phyloP scores from a whole-genome alignment of 2,797 vertebrate genomes.

The Hoplostethus mediterraneus region DNA sequence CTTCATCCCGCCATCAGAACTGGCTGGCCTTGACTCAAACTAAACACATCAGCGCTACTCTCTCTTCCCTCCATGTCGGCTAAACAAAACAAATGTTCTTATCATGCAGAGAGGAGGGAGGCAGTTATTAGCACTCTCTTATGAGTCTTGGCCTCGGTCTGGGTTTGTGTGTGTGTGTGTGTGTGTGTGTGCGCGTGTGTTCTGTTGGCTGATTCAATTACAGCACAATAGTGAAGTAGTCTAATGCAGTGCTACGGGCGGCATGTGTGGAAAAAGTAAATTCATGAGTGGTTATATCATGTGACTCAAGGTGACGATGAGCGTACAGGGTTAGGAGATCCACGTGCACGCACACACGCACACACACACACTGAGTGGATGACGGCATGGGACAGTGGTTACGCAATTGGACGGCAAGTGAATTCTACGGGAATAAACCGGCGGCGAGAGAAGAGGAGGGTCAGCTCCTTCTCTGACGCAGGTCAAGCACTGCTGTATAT shows the following conservation, averaged over 20 bases:
- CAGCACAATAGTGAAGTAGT: conserved; percentile 11
- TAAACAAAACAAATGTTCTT: conserved; percentile 63
- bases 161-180: conserved; percentile 31
- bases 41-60: conserved; percentile 50
- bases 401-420: conserved; percentile 51
- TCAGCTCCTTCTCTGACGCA: conserved; percentile 50
- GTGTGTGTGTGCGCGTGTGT: conserved; percentile 4
- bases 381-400: conserved; percentile 27
- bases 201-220: conserved; percentile 58
- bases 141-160: conserved; percentile 56
- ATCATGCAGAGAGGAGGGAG: conserved; percentile 44
- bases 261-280: conserved; percentile 37
- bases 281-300: conserved; percentile 31
- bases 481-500: conserved; percentile 54
- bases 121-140: conserved; percentile 54
- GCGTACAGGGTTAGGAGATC: not conserved
- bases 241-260: conserved; percentile 47
- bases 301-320: conserved; percentile 23
- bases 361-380: conserved; percentile 4
- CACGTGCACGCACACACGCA: conserved; percentile 3
- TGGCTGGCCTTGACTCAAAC: conserved; percentile 62
- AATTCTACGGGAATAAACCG: conserved; percentile 39
- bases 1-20: conserved; percentile 46
- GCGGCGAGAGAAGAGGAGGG: conserved; percentile 37
- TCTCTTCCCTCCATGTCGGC: conserved; percentile 5